Conservation (phyloP, 2,888 invertebrate species). For the Petrolisthes manimaculis region DNA sequence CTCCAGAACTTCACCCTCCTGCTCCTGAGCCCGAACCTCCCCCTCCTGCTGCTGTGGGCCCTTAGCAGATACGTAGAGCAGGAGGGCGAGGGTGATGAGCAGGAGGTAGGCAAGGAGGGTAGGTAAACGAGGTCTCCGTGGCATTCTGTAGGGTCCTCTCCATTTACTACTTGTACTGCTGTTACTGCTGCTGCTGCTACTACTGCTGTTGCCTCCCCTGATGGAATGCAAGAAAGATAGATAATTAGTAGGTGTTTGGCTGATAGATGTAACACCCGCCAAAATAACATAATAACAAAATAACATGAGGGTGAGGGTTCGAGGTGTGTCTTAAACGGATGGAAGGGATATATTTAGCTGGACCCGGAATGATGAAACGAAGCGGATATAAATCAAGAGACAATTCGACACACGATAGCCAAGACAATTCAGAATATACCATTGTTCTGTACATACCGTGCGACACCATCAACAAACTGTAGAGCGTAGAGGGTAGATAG, state of each 20-base stretch:
- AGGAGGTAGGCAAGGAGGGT: constrained; percentile 35
- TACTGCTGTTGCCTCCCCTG: not conserved
- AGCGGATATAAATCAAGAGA: too few species aligned
- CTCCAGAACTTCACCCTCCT: not conserved
- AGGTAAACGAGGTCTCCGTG: constrained; percentile 36
- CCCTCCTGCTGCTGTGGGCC: constrained; percentile 26
- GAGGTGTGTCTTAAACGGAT: not conserved
- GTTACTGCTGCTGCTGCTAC: not conserved
- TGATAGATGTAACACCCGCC: not conserved
- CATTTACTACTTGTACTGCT: constrained; percentile 34
- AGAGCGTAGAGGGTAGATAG: too few species aligned
- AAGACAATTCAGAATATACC: too few species aligned
- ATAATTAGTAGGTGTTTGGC: not conserved
- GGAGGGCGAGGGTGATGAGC: constrained; percentile 27
- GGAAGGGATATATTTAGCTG: not conserved
- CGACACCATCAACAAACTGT: too few species aligned
- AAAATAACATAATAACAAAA: too few species aligned
- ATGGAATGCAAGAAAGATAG: not conserved
- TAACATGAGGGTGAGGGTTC: not conserved
- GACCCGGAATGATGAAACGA: not conserved
- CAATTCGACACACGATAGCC: too few species aligned
- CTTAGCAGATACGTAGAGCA: constrained; percentile 43
- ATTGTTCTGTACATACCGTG: too few species aligned
- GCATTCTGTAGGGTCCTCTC: constrained; percentile 39
- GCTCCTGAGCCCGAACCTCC: not conserved